Conservation (phyloP, 2,113 vertebrate species). For the Probosciger aterrimus region DNA sequence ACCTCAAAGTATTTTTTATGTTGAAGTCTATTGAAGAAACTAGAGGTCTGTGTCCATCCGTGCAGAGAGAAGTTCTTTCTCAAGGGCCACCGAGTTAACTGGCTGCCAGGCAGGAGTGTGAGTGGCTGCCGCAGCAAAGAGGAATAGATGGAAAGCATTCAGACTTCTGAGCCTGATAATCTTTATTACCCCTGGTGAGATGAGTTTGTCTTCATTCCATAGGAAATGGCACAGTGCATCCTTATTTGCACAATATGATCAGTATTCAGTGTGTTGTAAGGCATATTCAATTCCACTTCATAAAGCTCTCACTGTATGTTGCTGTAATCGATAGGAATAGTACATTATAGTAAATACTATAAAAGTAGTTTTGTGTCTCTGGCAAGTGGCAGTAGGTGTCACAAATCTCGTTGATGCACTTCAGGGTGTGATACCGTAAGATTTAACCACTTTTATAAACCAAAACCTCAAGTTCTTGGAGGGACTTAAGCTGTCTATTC, state of each 20-base stretch:
- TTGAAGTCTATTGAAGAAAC: neutral
- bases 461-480: neutral
- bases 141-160: neutral
- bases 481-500: neutral
- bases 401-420: neutral
- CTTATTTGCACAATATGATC: neutral
- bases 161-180: neutral
- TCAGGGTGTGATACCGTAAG: neutral
- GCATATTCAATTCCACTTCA: slow-evolving; percentile 14
- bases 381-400: neutral
- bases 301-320: neutral
- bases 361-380: neutral
- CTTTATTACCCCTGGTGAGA: neutral
- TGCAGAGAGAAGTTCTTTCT: neutral
- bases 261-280: neutral
- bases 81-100: neutral
- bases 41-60: neutral
- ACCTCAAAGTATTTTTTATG: neutral
- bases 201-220: neutral
- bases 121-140: neutral
- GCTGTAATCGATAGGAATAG: neutral
- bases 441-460: neutral
- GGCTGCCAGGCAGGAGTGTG: neutral
- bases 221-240: neutral
- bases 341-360: neutral